These are phyloP conservation scores for Ectemnius continuus DNA, from an alignment of 2,888 invertebrate species.

Conservation along the genomic window DNA sequence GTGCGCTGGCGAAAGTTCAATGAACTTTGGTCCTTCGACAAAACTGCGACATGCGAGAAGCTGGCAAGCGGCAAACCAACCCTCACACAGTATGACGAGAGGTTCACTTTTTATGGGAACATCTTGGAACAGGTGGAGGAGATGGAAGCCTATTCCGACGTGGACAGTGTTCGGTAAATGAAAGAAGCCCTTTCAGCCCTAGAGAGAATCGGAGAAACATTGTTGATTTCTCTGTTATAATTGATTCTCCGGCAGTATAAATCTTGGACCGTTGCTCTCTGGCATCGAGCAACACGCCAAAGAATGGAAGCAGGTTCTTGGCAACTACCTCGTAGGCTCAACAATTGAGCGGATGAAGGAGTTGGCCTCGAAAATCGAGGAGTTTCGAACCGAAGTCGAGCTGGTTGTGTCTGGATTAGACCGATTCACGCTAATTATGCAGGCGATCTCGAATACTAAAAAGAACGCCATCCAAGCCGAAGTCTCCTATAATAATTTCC, in stretches of 20 bases:
- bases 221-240: not conserved
- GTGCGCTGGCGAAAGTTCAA: conserved; percentile 87
- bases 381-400: conserved; percentile 84
- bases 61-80: conserved; percentile 85
- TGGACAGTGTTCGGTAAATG: conserved; percentile 82
- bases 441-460: conserved; percentile 87
- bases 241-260: conserved; percentile 78
- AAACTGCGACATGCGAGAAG: conserved; percentile 86
- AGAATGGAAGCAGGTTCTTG: conserved; percentile 89
- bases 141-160: conserved; percentile 82
- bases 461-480: conserved; percentile 88
- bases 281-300: conserved; percentile 86
- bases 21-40: conserved; percentile 88
- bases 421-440: conserved; percentile 91
- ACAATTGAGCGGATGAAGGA: conserved; percentile 85
- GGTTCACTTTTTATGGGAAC: conserved; percentile 90
- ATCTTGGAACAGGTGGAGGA: conserved; percentile 84
- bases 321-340: conserved; percentile 83
- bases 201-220: not conserved
- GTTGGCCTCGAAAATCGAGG: conserved; percentile 85
- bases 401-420: conserved; percentile 88
- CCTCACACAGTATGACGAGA: conserved; percentile 87
- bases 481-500: conserved; percentile 83
- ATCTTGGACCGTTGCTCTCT: conserved; percentile 85
- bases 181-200: too few relatives aligned